Evolutionary conservation across 2,888 invertebrate genomes (phyloP).

Genomic region (Leptopterna dolabrata): DNA sequence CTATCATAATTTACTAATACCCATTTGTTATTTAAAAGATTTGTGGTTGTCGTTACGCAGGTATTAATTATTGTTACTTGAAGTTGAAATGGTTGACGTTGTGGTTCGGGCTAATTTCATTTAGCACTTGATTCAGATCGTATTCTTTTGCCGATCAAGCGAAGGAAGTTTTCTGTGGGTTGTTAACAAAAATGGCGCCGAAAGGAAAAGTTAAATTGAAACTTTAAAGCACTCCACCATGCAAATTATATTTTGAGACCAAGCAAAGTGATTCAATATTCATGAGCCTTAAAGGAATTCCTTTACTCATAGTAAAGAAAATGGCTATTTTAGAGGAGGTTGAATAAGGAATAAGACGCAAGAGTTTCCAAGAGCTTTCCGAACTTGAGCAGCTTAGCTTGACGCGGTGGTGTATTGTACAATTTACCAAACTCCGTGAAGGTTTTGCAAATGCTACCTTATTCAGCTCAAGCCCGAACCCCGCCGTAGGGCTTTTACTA

Average conservation of each 20-base stretch:
- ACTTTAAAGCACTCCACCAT: not conserved
- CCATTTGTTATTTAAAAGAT: too few species aligned
- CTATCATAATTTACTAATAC: too few species aligned
- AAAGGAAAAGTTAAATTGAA: not conserved
- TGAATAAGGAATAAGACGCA: not conserved
- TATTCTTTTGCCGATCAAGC: not conserved
- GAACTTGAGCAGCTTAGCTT: not conserved
- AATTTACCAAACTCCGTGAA: not conserved
- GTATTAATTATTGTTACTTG: too few species aligned
- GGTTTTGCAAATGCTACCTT: too few species aligned
- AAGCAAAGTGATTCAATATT: not conserved
- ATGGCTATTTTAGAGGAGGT: not conserved
- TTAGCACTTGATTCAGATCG: too few species aligned
- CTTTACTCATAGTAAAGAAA: not conserved
- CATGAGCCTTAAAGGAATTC: not conserved
- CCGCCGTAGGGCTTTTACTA: too few species aligned
- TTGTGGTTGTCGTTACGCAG: too few species aligned
- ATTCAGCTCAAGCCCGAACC: too few species aligned
- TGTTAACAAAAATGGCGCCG: not conserved
- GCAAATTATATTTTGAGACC: not conserved
- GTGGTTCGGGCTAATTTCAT: too few species aligned
- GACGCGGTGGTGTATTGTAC: not conserved
- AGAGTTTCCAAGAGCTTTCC: not conserved
- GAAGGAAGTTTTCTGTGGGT: not conserved
- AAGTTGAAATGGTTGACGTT: too few species aligned